A percentile compares a stretch with the other conserved stretches of the same genome.
phyloP scores from a whole-genome alignment of 2,797 vertebrate species.

The Neostethus bicornis region DNA sequence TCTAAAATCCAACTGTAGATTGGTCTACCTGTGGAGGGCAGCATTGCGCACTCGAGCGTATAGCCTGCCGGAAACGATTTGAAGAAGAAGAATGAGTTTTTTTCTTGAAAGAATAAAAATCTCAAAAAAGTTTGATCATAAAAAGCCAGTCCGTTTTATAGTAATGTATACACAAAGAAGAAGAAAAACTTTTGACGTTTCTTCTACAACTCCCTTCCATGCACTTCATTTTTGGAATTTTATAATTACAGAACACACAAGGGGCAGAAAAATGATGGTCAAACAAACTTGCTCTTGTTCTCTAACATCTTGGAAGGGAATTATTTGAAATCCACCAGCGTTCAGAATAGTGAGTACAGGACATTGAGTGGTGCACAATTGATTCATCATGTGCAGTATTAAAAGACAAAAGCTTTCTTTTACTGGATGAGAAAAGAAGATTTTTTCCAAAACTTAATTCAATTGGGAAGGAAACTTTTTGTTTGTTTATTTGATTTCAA shows the following conservation, averaged over 20 bases:
- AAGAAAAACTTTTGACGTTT: constrained; percentile 51
- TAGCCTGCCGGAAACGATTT: too few relatives aligned
- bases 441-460: not conserved
- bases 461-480: constrained; percentile 18
- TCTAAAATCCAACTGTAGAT: too few relatives aligned
- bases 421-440: not conserved
- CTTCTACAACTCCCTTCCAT: constrained; percentile 28
- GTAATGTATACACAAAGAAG: constrained; percentile 66
- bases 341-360: not conserved
- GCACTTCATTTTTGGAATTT: constrained; percentile 51
- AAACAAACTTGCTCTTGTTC: constrained; percentile 40
- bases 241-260: constrained; percentile 57
- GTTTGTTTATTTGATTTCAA: too few relatives aligned
- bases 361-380: constrained; percentile 1
- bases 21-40: too few relatives aligned
- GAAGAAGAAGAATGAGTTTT: too few relatives aligned
- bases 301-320: constrained; percentile 40
- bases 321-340: constrained; percentile 44
- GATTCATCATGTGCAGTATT: not conserved
- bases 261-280: constrained; percentile 45
- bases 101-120: constrained; percentile 59
- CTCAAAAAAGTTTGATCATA: constrained; percentile 48
- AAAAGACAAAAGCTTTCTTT: not conserved
- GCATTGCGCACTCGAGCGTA: too few relatives aligned
- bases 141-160: constrained; percentile 22